phyloP scores from a whole-genome alignment of 2,797 vertebrate species.

The Gadopsis bispinosus region DNA sequence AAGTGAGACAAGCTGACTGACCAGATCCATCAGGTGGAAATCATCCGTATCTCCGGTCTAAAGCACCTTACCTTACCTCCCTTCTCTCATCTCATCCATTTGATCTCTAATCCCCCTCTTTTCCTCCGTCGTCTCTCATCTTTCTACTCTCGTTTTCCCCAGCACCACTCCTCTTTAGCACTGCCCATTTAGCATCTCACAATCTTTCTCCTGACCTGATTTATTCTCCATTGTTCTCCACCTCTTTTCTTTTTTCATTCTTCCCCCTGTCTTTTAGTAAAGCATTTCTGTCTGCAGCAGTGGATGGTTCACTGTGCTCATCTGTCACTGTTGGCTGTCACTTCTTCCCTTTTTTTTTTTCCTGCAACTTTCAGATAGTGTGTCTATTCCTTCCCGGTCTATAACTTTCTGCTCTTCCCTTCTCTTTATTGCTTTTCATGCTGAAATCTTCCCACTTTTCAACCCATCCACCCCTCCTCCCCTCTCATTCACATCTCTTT shows the following conservation, averaged over 20 bases:
- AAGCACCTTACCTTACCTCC: not conserved
- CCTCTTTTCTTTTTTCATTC: not conserved
- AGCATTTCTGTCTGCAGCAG: constrained; percentile 27
- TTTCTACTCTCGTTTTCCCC: not conserved
- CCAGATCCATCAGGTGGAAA: constrained; percentile 55
- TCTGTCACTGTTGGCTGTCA: constrained; percentile 33
- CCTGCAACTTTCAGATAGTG: constrained; percentile 15
- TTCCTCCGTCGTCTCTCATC: not conserved
- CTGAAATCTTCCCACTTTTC: constrained; percentile 17
- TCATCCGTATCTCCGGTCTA: constrained; percentile 25
- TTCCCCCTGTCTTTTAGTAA: constrained; percentile 12
- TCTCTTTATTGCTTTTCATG: constrained; percentile 23
- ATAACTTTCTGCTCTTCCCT: constrained; percentile 25
- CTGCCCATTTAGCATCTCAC: not conserved
- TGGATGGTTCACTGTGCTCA: constrained; percentile 24
- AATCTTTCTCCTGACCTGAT: constrained; percentile 5
- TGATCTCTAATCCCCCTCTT: constrained; percentile 29
- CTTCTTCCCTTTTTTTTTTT: not conserved
- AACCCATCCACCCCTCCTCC: not conserved
- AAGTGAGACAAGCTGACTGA: constrained; percentile 27
- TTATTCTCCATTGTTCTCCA: not conserved
- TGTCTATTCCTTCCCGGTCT: constrained; percentile 18
- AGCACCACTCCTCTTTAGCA: not conserved
- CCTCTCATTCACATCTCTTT: constrained; percentile 18
- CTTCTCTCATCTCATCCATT: constrained; percentile 30